Evolutionary conservation across 2,888 invertebrate genomes (phyloP).

Genomic region (Synanthedon tipuliformis): DNA sequence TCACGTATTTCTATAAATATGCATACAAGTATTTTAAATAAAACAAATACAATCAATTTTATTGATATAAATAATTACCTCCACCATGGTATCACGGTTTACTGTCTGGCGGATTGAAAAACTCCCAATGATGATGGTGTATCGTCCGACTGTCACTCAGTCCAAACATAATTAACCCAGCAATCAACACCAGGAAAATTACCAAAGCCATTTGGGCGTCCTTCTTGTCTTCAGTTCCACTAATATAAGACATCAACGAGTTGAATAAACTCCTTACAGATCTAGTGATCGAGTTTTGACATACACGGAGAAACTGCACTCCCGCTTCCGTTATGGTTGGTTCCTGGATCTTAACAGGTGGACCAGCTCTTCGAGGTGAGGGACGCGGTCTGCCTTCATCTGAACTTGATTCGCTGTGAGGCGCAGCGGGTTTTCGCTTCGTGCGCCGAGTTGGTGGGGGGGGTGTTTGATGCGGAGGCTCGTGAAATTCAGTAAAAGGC

Average conservation of each 20-base stretch:
- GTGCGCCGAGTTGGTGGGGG: constrained; percentile 60
- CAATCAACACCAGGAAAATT: constrained; percentile 81
- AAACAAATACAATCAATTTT: neutral
- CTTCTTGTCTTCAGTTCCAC: constrained; percentile 75
- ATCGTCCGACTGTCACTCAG: constrained; percentile 78
- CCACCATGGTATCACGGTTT: constrained; percentile 45
- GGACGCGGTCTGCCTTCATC: constrained; percentile 61
- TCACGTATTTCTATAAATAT: neutral
- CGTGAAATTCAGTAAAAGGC: constrained; percentile 40
- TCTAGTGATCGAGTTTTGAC: constrained; percentile 73
- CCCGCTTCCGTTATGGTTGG: constrained; percentile 78
- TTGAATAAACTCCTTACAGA: constrained; percentile 77
- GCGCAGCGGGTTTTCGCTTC: constrained; percentile 47
- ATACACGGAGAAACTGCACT: constrained; percentile 77
- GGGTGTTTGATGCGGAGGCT: constrained; percentile 42
- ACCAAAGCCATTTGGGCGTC: constrained; percentile 82
- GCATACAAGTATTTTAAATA: neutral
- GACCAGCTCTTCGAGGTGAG: constrained; percentile 43
- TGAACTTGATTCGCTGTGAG: constrained; percentile 61
- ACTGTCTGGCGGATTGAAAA: constrained; percentile 83
- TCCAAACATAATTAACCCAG: constrained; percentile 81
- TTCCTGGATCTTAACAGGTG: constrained; percentile 62
- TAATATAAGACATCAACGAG: constrained; percentile 72
- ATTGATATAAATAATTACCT: neutral
- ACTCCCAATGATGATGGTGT: constrained; percentile 90